Evolutionary conservation across 1,140 invertebrate genomes (phyloP).

Genomic region (Mya arenaria): DNA sequence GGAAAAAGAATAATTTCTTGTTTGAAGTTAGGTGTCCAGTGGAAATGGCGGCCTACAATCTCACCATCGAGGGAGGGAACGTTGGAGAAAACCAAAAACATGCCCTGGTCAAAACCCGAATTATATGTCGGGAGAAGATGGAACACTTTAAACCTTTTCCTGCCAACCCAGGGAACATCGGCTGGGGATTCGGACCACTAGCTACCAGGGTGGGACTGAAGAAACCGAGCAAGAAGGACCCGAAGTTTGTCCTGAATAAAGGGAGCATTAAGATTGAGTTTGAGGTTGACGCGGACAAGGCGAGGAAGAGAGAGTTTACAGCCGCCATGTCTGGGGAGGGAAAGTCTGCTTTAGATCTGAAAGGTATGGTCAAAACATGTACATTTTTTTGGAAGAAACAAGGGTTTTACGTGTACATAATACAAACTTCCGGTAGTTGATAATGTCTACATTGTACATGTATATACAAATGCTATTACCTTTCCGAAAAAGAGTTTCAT

Average conservation of each 20-base stretch:
- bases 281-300: not conserved
- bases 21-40: slow-evolving; percentile 35
- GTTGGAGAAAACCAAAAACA: not conserved
- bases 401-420: no score
- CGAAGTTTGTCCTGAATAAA: slow-evolving; percentile 12
- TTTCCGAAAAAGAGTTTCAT: no score
- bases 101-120: not conserved
- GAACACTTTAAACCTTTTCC: not conserved
- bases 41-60: slow-evolving; percentile 12
- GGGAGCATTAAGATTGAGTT: slow-evolving; percentile 3
- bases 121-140: slow-evolving; percentile 22
- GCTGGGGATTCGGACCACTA: slow-evolving; percentile 29
- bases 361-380: slow-evolving; percentile 24
- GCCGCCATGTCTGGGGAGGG: not conserved
- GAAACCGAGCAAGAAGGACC: slow-evolving; percentile 6
- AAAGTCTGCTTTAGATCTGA: not conserved
- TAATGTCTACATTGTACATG: no score
- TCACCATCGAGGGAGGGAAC: not conserved
- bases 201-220: not conserved
- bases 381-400: no score
- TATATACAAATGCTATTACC: no score
- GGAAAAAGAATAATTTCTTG: slow-evolving; percentile 23
- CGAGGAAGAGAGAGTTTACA: not conserved
- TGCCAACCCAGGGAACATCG: not conserved
- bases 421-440: no score